These are phyloP conservation scores for Mythimna vitellina DNA, from an alignment of 2,888 invertebrate species.

Conservation along the genomic window DNA sequence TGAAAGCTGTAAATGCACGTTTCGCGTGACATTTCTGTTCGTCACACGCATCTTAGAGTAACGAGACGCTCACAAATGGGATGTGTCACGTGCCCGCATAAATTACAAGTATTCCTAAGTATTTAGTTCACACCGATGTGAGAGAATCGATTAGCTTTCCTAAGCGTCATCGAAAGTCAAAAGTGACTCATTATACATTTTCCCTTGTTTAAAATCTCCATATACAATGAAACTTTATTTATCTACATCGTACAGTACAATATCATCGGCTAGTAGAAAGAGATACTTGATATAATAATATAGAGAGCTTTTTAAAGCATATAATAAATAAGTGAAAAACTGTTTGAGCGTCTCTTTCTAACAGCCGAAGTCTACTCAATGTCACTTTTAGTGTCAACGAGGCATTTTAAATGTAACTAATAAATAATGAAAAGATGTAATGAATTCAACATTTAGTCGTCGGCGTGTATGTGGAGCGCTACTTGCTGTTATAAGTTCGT, in stretches of 20 bases:
- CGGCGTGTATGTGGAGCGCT: neutral
- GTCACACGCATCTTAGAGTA: neutral
- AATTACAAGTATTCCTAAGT: neutral
- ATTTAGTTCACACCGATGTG: neutral
- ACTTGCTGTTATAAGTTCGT: neutral
- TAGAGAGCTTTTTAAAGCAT: slow-evolving; percentile 39
- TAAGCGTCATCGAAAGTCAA: neutral
- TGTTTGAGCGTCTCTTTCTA: slow-evolving; percentile 18
- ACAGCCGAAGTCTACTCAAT: slow-evolving; percentile 18
- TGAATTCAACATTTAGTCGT: neutral
- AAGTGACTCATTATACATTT: slow-evolving; percentile 18
- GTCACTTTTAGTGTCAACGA: slow-evolving; percentile 51
- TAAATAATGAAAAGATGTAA: slow-evolving; percentile 45
- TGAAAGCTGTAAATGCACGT: neutral
- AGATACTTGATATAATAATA: slow-evolving; percentile 20
- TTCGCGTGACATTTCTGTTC: slow-evolving; percentile 5
- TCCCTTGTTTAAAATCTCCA: slow-evolving; percentile 28
- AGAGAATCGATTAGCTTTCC: neutral
- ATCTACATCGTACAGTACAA: slow-evolving; percentile 29
- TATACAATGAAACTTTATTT: slow-evolving; percentile 29
- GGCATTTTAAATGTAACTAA: slow-evolving; percentile 34
- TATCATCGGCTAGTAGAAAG: slow-evolving; percentile 25
- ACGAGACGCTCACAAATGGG: neutral
- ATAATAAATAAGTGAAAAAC: slow-evolving; percentile 9
- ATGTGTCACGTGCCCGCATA: neutral